A percentile compares a stretch with the other conserved stretches of the same genome.
Evolutionary conservation across 2,888 invertebrate genomes (phyloP).

Genomic region (Tetramorium bicarinatum): DNA sequence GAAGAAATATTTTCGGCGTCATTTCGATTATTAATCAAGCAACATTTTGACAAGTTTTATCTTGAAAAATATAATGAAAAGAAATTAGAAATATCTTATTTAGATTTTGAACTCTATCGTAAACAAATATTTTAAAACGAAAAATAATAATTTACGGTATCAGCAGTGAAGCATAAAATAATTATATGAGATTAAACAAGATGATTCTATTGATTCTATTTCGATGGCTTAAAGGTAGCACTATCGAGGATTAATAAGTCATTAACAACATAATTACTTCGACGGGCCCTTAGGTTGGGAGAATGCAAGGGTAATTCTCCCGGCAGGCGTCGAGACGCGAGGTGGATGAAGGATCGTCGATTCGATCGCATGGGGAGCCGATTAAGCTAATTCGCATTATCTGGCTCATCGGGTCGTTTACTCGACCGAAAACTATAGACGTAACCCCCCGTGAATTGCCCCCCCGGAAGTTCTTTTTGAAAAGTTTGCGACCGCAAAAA

Average conservation of each 20-base stretch:
- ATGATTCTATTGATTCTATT: conserved; percentile 12
- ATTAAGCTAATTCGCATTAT: conserved; percentile 65
- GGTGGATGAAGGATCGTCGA: conserved; percentile 51
- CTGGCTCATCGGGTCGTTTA: conserved; percentile 51
- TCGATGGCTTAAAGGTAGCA: conserved; percentile 49
- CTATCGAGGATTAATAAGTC: conserved; percentile 55
- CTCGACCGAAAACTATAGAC: conserved; percentile 42
- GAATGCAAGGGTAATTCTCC: conserved; percentile 61
- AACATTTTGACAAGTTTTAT: background rate
- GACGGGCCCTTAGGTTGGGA: conserved; percentile 38
- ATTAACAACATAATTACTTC: conserved; percentile 61
- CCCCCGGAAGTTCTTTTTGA: background rate
- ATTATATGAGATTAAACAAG: conserved; percentile 38
- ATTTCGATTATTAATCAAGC: background rate
- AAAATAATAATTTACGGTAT: background rate
- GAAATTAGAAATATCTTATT: background rate
- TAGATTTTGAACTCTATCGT: background rate
- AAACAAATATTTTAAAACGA: background rate
- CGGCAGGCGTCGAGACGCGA: conserved; percentile 43
- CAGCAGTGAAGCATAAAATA: background rate
- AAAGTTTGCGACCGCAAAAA: conserved; percentile 18
- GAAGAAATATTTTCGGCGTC: background rate
- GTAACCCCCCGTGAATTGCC: background rate
- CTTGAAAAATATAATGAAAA: background rate
- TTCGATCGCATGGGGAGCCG: conserved; percentile 56